These are phyloP conservation scores for Synanthedon vespiformis DNA, from an alignment of 2,888 invertebrate species.

Conservation along the genomic window DNA sequence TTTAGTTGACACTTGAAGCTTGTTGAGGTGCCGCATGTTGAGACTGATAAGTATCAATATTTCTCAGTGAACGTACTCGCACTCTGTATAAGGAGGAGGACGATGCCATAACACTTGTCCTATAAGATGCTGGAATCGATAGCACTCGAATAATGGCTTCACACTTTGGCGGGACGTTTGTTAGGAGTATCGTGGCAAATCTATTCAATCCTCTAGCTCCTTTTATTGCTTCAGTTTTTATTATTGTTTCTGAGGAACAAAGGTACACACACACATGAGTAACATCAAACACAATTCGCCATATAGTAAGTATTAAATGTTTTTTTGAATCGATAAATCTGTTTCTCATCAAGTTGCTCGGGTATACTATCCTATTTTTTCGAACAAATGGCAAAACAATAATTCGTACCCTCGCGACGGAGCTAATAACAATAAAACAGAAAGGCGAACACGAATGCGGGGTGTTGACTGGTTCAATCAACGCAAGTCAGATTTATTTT, in stretches of 20 bases:
- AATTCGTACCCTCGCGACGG: conserved; percentile 64
- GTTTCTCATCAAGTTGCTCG: conserved; percentile 24
- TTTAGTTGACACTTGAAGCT: conserved; percentile 34
- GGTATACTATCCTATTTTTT: conserved; percentile 39
- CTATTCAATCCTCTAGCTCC: conserved; percentile 5
- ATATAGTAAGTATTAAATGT: too few species aligned
- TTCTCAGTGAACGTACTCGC: conserved; percentile 36
- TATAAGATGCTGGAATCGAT: conserved; percentile 48
- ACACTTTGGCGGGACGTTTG: conserved; percentile 36
- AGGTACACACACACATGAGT: too few species aligned
- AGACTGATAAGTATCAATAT: conserved; percentile 49
- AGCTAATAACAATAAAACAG: conserved; percentile 71
- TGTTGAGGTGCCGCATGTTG: conserved; percentile 43
- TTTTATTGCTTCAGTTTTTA: conserved; percentile 8
- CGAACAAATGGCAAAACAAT: conserved; percentile 66
- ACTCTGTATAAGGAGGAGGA: conserved; percentile 44
- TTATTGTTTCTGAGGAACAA: background rate
- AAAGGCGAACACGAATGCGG: conserved; percentile 58
- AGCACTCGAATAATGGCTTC: conserved; percentile 27
- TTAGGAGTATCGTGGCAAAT: conserved; percentile 28
- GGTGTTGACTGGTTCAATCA: conserved; percentile 68
- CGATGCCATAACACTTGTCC: conserved; percentile 62
- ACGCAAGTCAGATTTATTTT: conserved; percentile 68
- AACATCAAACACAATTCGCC: too few species aligned
- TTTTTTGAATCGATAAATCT: too few species aligned